These are phyloP conservation scores for Girardia tigrina DNA, from an alignment of 2,888 invertebrate genomes.

Conservation along the genomic window DNA sequence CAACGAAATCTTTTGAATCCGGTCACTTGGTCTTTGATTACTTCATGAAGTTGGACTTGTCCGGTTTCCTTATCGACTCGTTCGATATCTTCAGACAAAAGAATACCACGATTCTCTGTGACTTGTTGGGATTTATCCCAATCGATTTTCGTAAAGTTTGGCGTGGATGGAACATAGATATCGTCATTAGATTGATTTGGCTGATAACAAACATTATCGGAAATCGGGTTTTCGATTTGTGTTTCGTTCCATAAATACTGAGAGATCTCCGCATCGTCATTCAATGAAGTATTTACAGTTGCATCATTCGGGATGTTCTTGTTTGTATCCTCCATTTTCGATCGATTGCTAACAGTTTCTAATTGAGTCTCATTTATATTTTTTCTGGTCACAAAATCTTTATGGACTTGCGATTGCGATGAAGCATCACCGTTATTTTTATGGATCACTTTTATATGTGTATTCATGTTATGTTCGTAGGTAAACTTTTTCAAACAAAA, in stretches of 20 bases:
- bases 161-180: not conserved
- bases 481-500: not conserved
- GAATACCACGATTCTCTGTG: too few relatives aligned
- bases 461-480: slow-evolving; percentile 13
- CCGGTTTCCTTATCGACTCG: slow-evolving; percentile 27
- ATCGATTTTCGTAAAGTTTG: not conserved
- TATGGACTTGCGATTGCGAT: not conserved
- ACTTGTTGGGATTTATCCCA: slow-evolving; percentile 16
- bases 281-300: not conserved
- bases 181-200: not conserved
- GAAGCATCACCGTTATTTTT: not conserved
- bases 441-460: slow-evolving; percentile 9
- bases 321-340: not conserved
- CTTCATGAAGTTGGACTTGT: not conserved
- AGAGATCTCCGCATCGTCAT: not conserved
- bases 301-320: not conserved
- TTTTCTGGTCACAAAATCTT: not conserved
- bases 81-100: slow-evolving; percentile 17
- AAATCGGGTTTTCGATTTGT: not conserved
- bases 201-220: not conserved
- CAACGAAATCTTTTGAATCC: slow-evolving; percentile 17
- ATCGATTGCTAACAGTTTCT: not conserved
- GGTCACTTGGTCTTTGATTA: slow-evolving; percentile 24
- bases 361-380: not conserved
- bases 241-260: not conserved